phyloP scores from a whole-genome alignment of 1,140 invertebrate species.

The Oreohelix idahoensis region DNA sequence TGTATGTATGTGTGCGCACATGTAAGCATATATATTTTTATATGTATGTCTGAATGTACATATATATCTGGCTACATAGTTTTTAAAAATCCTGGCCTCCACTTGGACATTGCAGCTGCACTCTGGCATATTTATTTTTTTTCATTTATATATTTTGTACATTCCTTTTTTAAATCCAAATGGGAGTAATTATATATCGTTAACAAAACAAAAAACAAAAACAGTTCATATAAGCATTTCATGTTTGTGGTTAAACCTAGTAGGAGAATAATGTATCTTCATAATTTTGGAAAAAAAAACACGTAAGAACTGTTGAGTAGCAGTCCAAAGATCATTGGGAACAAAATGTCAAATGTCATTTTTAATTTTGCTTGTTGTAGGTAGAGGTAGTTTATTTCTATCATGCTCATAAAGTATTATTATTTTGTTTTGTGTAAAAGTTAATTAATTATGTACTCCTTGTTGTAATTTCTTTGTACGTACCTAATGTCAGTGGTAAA shows the following conservation, averaged over 20 bases:
- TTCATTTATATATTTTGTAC: conserved; percentile 30
- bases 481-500: background rate
- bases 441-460: background rate
- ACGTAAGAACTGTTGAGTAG: background rate
- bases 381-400: conserved; percentile 18
- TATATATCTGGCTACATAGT: too few relatives aligned
- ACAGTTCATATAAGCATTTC: background rate
- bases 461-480: background rate
- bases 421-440: background rate
- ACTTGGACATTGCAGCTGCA: conserved; percentile 39
- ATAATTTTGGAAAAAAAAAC: background rate
- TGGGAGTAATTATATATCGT: background rate
- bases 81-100: conserved; percentile 43
- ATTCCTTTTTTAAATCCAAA: conserved; percentile 16
- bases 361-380: background rate
- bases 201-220: background rate
- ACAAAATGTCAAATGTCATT: too few relatives aligned
- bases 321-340: too few relatives aligned
- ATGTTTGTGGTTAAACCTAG: background rate
- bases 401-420: conserved; percentile 34
- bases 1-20: background rate
- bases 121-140: conserved; percentile 32
- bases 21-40: too few relatives aligned
- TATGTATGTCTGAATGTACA: too few relatives aligned
- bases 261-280: background rate